These are phyloP conservation scores for Epistrophe eligans DNA, from an alignment of 2,888 invertebrate species.

Conservation along the genomic window DNA sequence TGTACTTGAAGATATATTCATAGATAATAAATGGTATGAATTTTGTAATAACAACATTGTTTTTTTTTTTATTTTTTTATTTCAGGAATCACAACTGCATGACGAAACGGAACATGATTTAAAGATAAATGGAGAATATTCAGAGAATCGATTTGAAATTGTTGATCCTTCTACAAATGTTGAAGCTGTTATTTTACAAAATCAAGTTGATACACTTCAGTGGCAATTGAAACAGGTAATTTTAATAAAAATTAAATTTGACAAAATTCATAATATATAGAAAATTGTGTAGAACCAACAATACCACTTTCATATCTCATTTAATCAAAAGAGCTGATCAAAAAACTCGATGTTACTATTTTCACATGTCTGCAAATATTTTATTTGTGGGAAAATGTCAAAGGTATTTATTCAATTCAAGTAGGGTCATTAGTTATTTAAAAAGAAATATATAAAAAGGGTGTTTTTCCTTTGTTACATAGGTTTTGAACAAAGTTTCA, in stretches of 20 bases:
- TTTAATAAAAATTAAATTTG: not conserved
- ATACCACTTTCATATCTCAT: not conserved
- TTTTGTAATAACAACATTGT: slow-evolving; percentile 32
- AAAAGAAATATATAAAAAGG: not conserved
- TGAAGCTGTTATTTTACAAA: slow-evolving; percentile 87
- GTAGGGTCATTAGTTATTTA: not conserved
- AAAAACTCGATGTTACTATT: slow-evolving; percentile 24
- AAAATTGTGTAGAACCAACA: not conserved
- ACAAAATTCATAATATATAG: not conserved
- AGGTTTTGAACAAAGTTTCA: not conserved
- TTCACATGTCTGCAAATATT: not conserved
- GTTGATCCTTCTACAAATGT: slow-evolving; percentile 81
- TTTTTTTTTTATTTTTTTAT: slow-evolving; percentile 42
- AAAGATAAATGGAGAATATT: slow-evolving; percentile 49
- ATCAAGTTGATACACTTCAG: slow-evolving; percentile 88
- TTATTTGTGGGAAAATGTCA: slow-evolving; percentile 10
- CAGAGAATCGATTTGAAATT: slow-evolving; percentile 71
- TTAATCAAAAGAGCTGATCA: slow-evolving; percentile 73
- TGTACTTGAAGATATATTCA: slow-evolving; percentile 32
- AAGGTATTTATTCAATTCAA: not conserved
- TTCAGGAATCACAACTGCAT: slow-evolving; percentile 74
- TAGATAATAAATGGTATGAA: slow-evolving; percentile 6
- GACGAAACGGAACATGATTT: slow-evolving; percentile 58
- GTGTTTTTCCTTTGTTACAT: not conserved
- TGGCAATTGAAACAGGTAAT: slow-evolving; percentile 90